Base-by-base conservation (phyloP, 2,113 vertebrate genomes). In the Lethenteron reissneri region DNA sequence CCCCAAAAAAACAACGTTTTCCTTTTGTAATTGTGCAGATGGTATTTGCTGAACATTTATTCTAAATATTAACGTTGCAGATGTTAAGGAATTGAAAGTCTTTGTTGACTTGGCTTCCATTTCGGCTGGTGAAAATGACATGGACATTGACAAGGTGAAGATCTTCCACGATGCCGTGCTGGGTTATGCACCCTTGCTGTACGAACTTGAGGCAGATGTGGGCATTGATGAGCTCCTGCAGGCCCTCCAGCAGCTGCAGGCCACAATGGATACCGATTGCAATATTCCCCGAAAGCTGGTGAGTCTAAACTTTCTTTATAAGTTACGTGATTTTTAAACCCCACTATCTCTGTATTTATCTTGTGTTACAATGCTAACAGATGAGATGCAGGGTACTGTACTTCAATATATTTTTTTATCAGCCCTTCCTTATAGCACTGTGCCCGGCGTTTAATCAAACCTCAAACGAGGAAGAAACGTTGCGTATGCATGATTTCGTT, bases 91-190 rank as follows among this genome's bases (percentile, higher is more conserved):
- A 76, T 78, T 97, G 77, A 95, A 95, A 74, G 94, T 97, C 10
- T 97, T 97, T 71, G 89, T 97, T 68, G 92, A 97, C 78, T 74
- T 97, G 82, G 94, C 94, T 0, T 91, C 91, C 73, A 97, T 97
- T 76, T 97, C 89, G 11, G 94, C 94, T 3, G 94, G 94, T 71
- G 94, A 97, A 81, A 95, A 92, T 1, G 92, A 94, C 79, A 85
- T 95, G 76, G 90, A 97, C 0, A 88, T 97, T 72, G 94, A 92
- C 76, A 83, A 91, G 0, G 94, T 96, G 9, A 88, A 92, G 1
- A 95, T 86, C 72, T 97, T 97, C 79, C 92, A 96, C 0, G 87
- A 92, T 3, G 77, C 89, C 0, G 83, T 97, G 59, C 87, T 89
- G 12, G 94, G 91, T 75, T 97, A 89, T 70, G 83, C 88, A 0